Percentiles rank a stretch among this genome's conserved stretches.
These are phyloP conservation scores for Piaya cayana DNA, from an alignment of 2,113 vertebrate genomes.

Conservation along the genomic window DNA sequence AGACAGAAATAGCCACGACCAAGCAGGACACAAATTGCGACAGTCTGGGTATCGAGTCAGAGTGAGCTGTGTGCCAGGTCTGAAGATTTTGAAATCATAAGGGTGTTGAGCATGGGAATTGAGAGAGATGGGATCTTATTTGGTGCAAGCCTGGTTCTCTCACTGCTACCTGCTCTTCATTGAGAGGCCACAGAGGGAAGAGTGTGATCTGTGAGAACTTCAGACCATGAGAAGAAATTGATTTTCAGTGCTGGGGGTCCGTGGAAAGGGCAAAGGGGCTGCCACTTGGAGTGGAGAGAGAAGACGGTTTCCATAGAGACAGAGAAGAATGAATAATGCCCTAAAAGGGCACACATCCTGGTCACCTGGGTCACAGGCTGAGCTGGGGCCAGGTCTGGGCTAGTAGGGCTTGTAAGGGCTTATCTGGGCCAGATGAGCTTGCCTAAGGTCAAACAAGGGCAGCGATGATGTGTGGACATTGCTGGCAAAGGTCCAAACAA, in stretches of 20 bases:
- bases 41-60: neutral
- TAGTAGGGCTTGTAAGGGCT: neutral
- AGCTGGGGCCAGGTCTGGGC: neutral
- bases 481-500: neutral
- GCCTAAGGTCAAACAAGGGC: neutral
- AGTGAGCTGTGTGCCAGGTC: accelerated
- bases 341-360: neutral
- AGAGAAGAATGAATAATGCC: neutral
- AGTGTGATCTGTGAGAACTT: accelerated
- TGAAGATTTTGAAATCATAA: neutral
- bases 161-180: neutral
- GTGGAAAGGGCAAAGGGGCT: neutral
- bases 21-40: neutral
- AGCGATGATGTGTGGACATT: neutral
- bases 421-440: neutral
- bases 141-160: neutral
- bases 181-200: neutral
- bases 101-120: neutral
- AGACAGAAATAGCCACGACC: neutral
- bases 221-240: neutral
- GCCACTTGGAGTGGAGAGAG: neutral
- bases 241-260: neutral
- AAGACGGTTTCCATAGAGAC: neutral
- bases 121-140: neutral
- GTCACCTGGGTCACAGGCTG: neutral